phyloP scores from a whole-genome alignment of 2,888 invertebrate genomes.

The Xestobium rufovillosum region DNA sequence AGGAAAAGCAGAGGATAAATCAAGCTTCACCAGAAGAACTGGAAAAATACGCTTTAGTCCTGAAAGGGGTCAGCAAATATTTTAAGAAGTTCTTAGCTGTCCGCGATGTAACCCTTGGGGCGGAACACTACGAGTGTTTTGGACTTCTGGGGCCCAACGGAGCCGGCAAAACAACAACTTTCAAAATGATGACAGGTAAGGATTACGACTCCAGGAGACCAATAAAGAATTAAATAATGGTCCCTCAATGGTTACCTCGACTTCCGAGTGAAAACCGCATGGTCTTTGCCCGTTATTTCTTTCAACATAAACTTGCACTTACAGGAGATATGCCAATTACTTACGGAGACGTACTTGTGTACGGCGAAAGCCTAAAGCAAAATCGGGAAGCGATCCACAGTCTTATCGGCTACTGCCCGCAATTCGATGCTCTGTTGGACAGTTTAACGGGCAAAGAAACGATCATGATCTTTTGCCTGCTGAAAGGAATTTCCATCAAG shows the following conservation, averaged over 20 bases:
- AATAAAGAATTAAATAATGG: no score
- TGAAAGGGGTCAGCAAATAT: constrained; percentile 68
- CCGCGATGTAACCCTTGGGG: constrained; percentile 56
- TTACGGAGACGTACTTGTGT: constrained; percentile 61
- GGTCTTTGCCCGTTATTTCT: no score
- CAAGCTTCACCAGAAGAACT: constrained; percentile 39
- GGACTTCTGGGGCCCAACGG: constrained; percentile 71
- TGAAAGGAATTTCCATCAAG: constrained; percentile 41
- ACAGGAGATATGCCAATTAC: constrained; percentile 70
- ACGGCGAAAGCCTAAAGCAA: constrained; percentile 37
- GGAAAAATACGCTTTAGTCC: constrained; percentile 48
- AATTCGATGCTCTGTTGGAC: constrained; percentile 50
- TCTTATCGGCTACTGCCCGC: constrained; percentile 51
- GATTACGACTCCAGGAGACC: no score
- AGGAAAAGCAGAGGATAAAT: constrained; percentile 47
- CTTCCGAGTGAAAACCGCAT: no score
- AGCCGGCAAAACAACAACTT: constrained; percentile 82
- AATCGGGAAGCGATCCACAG: constrained; percentile 53
- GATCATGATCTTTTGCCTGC: constrained; percentile 45
- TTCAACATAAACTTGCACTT: no score
- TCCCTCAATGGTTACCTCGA: no score
- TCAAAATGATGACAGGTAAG: constrained; percentile 87
- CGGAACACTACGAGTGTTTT: constrained; percentile 69
- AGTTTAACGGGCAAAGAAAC: constrained; percentile 50
- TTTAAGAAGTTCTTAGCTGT: constrained; percentile 63